Evolutionary conservation across 2,113 vertebrate genomes (phyloP).

Genomic region (Oxyura jamaicensis): DNA sequence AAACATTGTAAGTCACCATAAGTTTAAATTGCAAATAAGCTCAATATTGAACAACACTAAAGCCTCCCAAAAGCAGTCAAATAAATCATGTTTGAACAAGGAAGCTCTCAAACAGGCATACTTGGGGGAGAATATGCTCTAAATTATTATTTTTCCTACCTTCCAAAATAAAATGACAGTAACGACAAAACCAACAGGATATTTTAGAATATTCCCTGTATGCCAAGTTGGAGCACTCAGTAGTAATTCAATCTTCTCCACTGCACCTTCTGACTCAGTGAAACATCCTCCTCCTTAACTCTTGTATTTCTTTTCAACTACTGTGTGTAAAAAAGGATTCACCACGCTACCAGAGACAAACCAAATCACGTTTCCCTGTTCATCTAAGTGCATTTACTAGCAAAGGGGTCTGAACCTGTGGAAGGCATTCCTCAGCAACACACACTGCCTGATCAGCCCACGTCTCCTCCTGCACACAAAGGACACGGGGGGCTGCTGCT

Average conservation of each 20-base stretch:
- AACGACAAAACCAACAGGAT: constrained; percentile 7
- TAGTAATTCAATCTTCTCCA: constrained; percentile 12
- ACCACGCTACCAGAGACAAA: background rate
- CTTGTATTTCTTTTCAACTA: background rate
- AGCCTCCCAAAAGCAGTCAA: background rate
- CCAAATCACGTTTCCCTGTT: background rate
- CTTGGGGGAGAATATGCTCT: background rate
- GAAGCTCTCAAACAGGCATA: constrained; percentile 19
- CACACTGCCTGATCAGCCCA: background rate
- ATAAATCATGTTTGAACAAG: constrained; percentile 10
- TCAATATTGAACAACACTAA: constrained; percentile 3
- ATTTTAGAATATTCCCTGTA: background rate
- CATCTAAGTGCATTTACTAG: background rate
- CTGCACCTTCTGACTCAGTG: constrained; percentile 19
- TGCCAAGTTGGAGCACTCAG: background rate
- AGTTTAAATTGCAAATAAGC: constrained; percentile 39
- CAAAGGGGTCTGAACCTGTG: background rate
- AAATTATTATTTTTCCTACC: constrained; percentile 11
- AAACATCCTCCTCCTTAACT: background rate
- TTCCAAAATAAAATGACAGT: constrained; percentile 12
- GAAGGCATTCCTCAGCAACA: background rate
- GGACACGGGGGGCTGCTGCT: background rate
- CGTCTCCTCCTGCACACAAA: accelerated
- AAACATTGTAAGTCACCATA: background rate
- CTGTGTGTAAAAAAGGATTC: background rate